Percentiles rank a stretch among this genome's conserved stretches.
Evolutionary conservation across 2,113 vertebrate genomes (phyloP).

Genomic region (Psettodes erumei): DNA sequence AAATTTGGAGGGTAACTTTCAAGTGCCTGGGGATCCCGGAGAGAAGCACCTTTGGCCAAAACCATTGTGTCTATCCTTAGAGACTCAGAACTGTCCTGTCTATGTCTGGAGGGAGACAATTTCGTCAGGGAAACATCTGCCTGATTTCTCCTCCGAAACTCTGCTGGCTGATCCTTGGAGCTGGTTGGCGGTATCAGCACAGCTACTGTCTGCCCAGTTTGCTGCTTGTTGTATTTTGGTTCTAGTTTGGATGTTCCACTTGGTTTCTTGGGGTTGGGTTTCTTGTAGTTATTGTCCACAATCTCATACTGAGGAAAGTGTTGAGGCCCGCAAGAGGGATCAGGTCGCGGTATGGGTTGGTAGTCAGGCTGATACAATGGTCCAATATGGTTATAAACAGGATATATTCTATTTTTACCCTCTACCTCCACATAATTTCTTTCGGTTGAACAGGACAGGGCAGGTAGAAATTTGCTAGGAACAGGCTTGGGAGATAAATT

Average conservation of each 20-base stretch:
- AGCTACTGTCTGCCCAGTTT: not conserved
- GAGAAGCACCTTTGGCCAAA: conserved; percentile 77
- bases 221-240: conserved; percentile 10
- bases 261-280: not conserved
- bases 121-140: not conserved
- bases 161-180: conserved; percentile 4
- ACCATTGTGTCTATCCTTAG: conserved; percentile 65
- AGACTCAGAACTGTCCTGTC: conserved; percentile 19
- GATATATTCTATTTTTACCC: not conserved
- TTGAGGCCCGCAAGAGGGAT: conserved; percentile 39
- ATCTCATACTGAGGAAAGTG: conserved; percentile 72
- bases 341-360: conserved; percentile 20
- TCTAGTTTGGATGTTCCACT: conserved; percentile 17
- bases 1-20: not conserved
- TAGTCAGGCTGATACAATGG: fast-evolving
- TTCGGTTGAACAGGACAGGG: not conserved
- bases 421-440: not conserved
- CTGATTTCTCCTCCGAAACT: conserved; percentile 1
- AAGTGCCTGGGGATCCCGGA: conserved; percentile 38
- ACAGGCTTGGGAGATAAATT: not conserved
- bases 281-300: conserved; percentile 23
- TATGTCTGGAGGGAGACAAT: not conserved
- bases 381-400: not conserved
- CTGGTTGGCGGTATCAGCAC: conserved; percentile 6
- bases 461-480: fast-evolving